Evolutionary conservation across 2,888 invertebrate species (phyloP).

Genomic region (Syrphus vitripennis): DNA sequence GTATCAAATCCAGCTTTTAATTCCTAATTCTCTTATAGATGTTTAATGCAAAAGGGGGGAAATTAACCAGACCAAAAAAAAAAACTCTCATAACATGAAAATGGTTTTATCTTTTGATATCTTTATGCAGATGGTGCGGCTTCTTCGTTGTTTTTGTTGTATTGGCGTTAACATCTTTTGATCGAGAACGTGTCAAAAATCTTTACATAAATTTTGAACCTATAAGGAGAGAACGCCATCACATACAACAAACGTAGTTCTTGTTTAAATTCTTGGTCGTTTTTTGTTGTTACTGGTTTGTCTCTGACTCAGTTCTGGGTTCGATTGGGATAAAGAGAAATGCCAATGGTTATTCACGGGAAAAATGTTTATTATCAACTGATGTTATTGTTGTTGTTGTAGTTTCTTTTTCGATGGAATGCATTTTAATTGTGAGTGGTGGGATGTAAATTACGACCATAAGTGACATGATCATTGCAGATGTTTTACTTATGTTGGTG

Average conservation of each 20-base stretch:
- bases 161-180: constrained; percentile 55
- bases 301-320: background rate
- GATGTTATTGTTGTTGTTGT: background rate
- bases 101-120: constrained; percentile 53
- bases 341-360: background rate
- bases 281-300: background rate
- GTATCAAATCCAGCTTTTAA: background rate
- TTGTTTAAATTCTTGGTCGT: constrained; percentile 11
- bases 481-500: constrained; percentile 16
- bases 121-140: constrained; percentile 50
- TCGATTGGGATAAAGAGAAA: constrained; percentile 8
- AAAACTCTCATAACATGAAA: constrained; percentile 15
- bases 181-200: constrained; percentile 61
- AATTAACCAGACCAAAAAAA: background rate
- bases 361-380: constrained; percentile 2
- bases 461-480: constrained; percentile 58
- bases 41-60: background rate
- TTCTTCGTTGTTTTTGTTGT: background rate
- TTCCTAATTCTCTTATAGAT: background rate
- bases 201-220: constrained; percentile 26
- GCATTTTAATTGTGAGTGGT: constrained; percentile 41
- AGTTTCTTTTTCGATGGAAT: background rate
- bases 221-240: constrained; percentile 6
- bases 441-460: constrained; percentile 64
- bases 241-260: constrained; percentile 14